These are phyloP conservation scores for Sternotherus odoratus DNA, from an alignment of 2,797 vertebrate genomes.

Conservation along the genomic window DNA sequence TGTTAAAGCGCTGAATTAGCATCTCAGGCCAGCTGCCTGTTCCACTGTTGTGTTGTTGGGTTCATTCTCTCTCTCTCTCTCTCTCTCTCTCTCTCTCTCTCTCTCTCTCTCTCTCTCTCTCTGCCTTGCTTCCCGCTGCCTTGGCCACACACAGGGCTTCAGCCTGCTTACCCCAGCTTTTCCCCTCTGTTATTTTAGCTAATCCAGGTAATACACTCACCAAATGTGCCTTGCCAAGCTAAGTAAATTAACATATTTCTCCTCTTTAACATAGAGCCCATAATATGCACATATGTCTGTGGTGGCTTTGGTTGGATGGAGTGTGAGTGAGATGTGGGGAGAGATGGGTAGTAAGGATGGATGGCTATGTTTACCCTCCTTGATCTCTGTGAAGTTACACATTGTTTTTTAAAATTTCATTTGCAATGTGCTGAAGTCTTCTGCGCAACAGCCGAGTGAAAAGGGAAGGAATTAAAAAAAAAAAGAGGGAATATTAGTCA, in stretches of 20 bases:
- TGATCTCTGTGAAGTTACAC: constrained; percentile 29
- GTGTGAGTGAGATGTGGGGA: background rate
- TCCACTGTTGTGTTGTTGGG: constrained; percentile 81
- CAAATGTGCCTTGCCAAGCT: constrained; percentile 48
- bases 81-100: constrained; percentile 64
- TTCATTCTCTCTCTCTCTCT: constrained; percentile 77
- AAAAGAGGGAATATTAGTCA: background rate
- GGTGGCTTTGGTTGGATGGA: constrained; percentile 18
- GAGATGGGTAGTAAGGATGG: background rate
- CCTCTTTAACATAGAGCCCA: background rate
- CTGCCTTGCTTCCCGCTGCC: constrained; percentile 72
- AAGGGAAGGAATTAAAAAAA: constrained; percentile 7
- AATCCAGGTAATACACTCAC: constrained; percentile 54
- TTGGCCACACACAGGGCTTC: constrained; percentile 77
- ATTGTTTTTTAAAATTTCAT: constrained; percentile 45
- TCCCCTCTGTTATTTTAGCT: constrained; percentile 67
- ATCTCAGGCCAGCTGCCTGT: constrained; percentile 92
- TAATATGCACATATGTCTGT: constrained; percentile 7
- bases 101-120: constrained; percentile 73
- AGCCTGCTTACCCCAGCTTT: constrained; percentile 75
- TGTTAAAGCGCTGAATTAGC: constrained; percentile 99
- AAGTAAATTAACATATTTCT: constrained; percentile 53
- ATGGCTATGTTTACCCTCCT: constrained; percentile 1
- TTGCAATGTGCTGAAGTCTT: background rate
- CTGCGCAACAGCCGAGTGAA: constrained; percentile 17